These are phyloP conservation scores for Eciton burchellii DNA, from an alignment of 1,140 invertebrate genomes.

Conservation along the genomic window DNA sequence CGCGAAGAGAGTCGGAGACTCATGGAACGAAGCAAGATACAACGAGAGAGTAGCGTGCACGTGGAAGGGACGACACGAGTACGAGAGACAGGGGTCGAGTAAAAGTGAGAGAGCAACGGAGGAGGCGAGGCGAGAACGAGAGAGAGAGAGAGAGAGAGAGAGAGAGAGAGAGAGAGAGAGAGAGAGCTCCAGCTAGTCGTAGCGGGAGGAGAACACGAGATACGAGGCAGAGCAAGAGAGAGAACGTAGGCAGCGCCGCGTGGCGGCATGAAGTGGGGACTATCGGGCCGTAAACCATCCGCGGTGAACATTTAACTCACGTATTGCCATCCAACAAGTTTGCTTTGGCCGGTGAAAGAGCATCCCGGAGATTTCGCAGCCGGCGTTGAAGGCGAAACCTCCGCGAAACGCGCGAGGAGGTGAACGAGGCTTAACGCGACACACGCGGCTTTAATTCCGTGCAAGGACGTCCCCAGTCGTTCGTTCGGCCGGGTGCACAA, in stretches of 20 bases:
- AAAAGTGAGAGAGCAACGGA: slow-evolving; percentile 18
- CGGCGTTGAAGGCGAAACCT: slow-evolving; percentile 65
- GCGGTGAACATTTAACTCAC: slow-evolving; percentile 86
- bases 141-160: slow-evolving; percentile 23
- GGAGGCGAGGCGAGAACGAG: slow-evolving; percentile 15
- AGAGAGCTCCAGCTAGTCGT: slow-evolving; percentile 17
- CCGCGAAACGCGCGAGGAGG: slow-evolving; percentile 70
- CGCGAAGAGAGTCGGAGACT: slow-evolving; percentile 70
- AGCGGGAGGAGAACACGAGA: slow-evolving; percentile 49
- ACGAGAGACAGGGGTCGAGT: slow-evolving; percentile 26
- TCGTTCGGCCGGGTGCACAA: slow-evolving; percentile 23
- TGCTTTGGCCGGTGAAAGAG: slow-evolving; percentile 85
- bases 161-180: slow-evolving; percentile 45
- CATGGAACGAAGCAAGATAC: slow-evolving; percentile 83
- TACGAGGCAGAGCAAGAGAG: slow-evolving; percentile 72
- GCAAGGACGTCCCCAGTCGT: slow-evolving; percentile 29
- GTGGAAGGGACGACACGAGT: slow-evolving; percentile 36
- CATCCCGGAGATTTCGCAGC: slow-evolving; percentile 81
- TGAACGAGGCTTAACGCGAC: slow-evolving; percentile 46
- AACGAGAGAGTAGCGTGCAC: slow-evolving; percentile 67
- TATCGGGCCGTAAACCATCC: slow-evolving; percentile 86
- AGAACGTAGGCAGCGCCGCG: slow-evolving; percentile 84
- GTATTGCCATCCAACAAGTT: slow-evolving; percentile 87
- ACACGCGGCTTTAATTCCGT: slow-evolving; percentile 59
- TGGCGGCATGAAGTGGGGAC: slow-evolving; percentile 85